phyloP scores from a whole-genome alignment of 2,113 vertebrate species.

The Rana temporaria region DNA sequence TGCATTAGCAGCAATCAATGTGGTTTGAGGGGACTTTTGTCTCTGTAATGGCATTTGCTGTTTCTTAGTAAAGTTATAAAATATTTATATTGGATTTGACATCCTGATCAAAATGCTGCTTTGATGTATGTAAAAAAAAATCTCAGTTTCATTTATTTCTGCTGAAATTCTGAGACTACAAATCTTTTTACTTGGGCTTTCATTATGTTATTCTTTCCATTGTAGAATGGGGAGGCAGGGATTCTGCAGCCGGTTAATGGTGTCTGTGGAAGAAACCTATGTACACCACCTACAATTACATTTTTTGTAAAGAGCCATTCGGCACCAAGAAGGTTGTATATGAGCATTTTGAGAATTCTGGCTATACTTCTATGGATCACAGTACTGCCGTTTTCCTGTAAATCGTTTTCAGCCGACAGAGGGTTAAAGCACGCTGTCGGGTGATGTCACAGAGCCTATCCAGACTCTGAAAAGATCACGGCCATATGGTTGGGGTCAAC shows the following conservation, averaged over 20 bases:
- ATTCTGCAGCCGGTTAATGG: neutral
- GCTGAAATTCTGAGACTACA: neutral
- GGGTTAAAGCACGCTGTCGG: too few species aligned
- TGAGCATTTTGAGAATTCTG: too few species aligned
- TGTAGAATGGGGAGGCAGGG: neutral
- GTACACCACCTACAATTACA: neutral
- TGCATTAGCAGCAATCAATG: constrained; percentile 40
- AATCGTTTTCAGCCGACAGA: too few species aligned
- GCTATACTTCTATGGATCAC: too few species aligned
- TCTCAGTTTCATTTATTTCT: neutral
- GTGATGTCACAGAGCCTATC: too few species aligned
- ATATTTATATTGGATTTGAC: constrained; percentile 44
- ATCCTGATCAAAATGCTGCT: constrained; percentile 28
- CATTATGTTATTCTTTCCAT: neutral
- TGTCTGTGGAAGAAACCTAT: neutral
- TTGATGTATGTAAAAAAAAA: constrained; percentile 19
- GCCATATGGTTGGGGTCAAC: too few species aligned
- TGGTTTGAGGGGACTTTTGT: constrained; percentile 32
- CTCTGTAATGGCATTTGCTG: constrained; percentile 36
- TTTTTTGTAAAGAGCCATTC: neutral
- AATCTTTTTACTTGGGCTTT: neutral
- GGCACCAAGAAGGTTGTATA: too few species aligned
- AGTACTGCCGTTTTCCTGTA: too few species aligned
- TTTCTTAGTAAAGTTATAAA: constrained; percentile 31
- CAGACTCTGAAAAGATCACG: too few species aligned